Conservation (phyloP, 2,797 vertebrate genomes). For the Urosaurus nigricauda region DNA sequence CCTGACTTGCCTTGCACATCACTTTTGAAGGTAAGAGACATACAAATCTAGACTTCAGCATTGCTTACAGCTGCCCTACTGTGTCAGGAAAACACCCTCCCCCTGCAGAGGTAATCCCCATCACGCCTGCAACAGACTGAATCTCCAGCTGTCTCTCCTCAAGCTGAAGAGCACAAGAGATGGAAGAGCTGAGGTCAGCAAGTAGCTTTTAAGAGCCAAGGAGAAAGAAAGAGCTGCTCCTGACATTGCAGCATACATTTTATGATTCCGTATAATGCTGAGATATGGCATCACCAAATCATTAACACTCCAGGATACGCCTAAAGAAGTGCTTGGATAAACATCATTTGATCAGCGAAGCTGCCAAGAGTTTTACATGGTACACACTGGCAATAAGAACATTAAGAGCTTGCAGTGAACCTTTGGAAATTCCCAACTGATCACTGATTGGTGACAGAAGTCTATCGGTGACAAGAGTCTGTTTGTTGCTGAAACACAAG, state of each 20-base stretch:
- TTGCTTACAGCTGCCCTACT: conserved; percentile 34
- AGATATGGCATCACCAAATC: conserved; percentile 61
- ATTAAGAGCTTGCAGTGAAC: background rate
- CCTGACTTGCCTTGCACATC: background rate
- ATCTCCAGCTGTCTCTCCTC: conserved; percentile 49
- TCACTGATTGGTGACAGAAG: background rate
- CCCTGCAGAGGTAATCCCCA: conserved; percentile 56
- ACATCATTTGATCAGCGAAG: conserved; percentile 58
- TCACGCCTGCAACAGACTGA: conserved; percentile 27
- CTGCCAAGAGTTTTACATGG: conserved; percentile 39
- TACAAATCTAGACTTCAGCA: conserved; percentile 6
- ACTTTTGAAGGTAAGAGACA: conserved; percentile 23
- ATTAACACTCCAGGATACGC: conserved; percentile 64
- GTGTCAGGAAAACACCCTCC: conserved; percentile 23
- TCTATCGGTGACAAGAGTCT: background rate
- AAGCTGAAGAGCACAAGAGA: fast-evolving
- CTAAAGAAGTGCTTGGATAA: conserved; percentile 56
- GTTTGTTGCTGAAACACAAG: background rate
- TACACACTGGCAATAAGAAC: conserved; percentile 31
- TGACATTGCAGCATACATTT: conserved; percentile 19
- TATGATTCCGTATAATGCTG: conserved; percentile 43
- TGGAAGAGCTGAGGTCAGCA: fast-evolving
- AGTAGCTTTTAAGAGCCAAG: background rate
- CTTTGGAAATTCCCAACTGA: background rate
- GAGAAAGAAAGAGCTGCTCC: background rate